Evolutionary conservation across 2,888 invertebrate species (phyloP).

Genomic region (Arctia plantaginis): DNA sequence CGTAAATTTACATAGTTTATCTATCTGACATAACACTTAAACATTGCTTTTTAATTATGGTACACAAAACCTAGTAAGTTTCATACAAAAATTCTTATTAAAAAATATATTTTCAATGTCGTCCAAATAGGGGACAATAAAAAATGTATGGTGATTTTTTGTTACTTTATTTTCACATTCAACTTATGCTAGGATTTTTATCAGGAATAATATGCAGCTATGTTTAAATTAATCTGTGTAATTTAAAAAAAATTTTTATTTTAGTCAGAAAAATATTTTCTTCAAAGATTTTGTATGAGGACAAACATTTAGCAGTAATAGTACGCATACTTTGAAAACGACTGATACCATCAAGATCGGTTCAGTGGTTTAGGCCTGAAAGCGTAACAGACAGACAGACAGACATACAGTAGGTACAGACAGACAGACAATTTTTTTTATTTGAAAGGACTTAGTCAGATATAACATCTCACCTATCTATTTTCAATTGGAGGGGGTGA

Average conservation of each 20-base stretch:
- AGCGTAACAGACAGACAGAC: no score
- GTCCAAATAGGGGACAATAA: not conserved
- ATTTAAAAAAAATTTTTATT: conserved; percentile 14
- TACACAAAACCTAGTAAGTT: conserved; percentile 21
- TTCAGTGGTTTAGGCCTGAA: no score
- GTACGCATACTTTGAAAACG: conserved; percentile 23
- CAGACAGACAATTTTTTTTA: not conserved
- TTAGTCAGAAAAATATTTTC: conserved; percentile 5
- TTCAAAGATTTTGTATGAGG: conserved; percentile 20
- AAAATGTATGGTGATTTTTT: conserved; percentile 3
- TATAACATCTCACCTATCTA: no score
- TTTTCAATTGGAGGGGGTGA: no score
- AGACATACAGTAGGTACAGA: no score
- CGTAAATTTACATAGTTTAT: conserved; percentile 25
- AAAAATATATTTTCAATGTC: not conserved
- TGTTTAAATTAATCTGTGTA: conserved; percentile 14
- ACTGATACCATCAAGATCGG: no score
- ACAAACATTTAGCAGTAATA: conserved; percentile 21
- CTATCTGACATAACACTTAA: conserved; percentile 14
- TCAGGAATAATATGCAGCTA: conserved; percentile 18
- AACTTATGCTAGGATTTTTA: conserved; percentile 17
- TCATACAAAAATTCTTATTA: conserved; percentile 6
- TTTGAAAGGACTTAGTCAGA: no score
- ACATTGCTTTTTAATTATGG: conserved; percentile 23
- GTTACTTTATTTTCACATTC: conserved; percentile 18